phyloP scores from a whole-genome alignment of 2,113 vertebrate species.

The Pagrus major region DNA sequence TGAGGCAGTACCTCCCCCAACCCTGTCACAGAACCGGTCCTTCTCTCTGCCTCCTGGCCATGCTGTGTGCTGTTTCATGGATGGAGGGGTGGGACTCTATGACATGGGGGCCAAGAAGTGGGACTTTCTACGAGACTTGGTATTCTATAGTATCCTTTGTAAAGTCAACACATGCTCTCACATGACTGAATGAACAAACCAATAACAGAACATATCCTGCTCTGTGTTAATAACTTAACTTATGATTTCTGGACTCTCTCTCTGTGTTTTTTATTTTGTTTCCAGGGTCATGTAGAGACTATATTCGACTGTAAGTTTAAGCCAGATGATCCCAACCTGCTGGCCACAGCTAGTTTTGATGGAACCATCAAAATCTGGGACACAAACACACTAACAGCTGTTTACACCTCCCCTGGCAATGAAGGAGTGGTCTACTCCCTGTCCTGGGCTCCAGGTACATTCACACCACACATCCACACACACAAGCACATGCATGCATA shows the following conservation, averaged over 20 bases:
- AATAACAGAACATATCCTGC: neutral
- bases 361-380: conserved; percentile 99
- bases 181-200: neutral
- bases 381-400: conserved; percentile 94
- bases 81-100: conserved; percentile 96
- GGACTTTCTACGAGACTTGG: conserved; percentile 98
- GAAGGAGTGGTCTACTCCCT: conserved; percentile 98
- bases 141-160: conserved; percentile 69
- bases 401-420: conserved; percentile 95
- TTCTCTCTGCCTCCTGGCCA: conserved; percentile 97
- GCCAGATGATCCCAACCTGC: conserved; percentile 94
- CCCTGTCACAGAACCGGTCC: conserved; percentile 90
- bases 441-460: conserved; percentile 97
- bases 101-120: conserved; percentile 97
- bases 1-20: conserved; percentile 93
- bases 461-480: neutral
- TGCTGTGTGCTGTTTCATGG: conserved; percentile 96
- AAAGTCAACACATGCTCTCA: neutral
- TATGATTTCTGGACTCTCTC: neutral
- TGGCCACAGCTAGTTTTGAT: conserved; percentile 98
- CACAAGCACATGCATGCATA: neutral
- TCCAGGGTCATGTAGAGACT: conserved; percentile 97
- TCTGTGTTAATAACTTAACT: neutral
- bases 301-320: conserved; percentile 99
- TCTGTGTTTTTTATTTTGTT: conserved; percentile 37